phyloP scores from a whole-genome alignment of 2,113 vertebrate genomes.

The Notechis scutatus region DNA sequence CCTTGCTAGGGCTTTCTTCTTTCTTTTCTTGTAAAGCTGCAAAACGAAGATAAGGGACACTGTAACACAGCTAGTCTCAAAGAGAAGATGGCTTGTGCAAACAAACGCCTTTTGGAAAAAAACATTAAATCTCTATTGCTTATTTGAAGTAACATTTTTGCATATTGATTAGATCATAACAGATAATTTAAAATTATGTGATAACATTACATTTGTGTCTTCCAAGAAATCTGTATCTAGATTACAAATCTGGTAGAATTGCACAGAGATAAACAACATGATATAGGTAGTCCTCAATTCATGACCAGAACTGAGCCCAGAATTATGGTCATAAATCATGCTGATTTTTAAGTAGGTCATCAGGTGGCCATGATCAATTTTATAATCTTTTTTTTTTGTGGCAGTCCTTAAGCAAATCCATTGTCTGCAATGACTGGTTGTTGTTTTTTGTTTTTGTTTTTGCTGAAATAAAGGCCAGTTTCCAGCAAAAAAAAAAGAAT shows the following conservation, averaged over 20 bases:
- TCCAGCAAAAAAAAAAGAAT: not conserved
- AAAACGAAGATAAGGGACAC: slow-evolving; percentile 59
- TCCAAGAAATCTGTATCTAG: not conserved
- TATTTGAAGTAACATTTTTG: slow-evolving; percentile 13
- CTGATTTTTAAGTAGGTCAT: not conserved
- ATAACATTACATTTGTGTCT: not conserved
- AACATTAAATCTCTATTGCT: slow-evolving; percentile 7
- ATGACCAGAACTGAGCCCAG: not conserved
- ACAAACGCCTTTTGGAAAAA: not conserved
- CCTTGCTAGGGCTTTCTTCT: slow-evolving; percentile 64
- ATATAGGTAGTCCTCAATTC: not conserved
- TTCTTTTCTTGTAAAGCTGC: slow-evolving; percentile 65
- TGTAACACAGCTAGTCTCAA: slow-evolving; percentile 33
- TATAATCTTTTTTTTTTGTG: not conserved
- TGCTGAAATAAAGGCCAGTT: not conserved
- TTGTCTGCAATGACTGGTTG: not conserved
- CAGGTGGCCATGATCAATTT: not conserved
- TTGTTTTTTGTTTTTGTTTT: not conserved
- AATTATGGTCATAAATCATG: not conserved
- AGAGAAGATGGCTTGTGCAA: slow-evolving; percentile 15
- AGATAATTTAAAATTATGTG: not conserved
- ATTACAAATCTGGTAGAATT: fast-evolving
- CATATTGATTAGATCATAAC: slow-evolving; percentile 23
- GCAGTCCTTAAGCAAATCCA: not conserved
- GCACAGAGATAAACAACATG: not conserved